Conservation (phyloP, 1,140 invertebrate genomes). For the Lordiphosa mommai region DNA sequence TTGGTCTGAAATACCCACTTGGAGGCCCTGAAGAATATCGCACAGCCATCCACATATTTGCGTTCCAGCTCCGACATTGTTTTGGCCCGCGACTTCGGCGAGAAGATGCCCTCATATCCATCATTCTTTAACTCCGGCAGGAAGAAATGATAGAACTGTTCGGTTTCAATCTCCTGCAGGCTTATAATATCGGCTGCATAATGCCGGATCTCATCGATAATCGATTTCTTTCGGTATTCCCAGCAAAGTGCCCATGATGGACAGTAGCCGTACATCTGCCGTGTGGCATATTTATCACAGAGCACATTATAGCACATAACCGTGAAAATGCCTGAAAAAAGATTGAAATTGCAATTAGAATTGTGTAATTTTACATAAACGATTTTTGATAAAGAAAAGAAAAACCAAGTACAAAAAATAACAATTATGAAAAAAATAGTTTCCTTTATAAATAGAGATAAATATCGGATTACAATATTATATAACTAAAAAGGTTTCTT, state of each 20-base stretch:
- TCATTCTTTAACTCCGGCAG: constrained; percentile 95
- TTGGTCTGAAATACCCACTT: constrained; percentile 85
- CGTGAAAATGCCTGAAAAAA: constrained; percentile 93
- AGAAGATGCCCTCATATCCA: constrained; percentile 99
- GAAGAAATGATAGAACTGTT: constrained; percentile 99
- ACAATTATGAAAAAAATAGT: no score
- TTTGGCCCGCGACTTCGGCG: constrained; percentile 98
- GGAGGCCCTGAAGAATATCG: constrained; percentile 96
- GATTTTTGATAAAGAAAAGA: constrained; percentile 21
- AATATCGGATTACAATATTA: no score
- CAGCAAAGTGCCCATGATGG: constrained; percentile 98
- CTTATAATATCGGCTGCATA: constrained; percentile 99
- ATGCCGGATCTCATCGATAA: constrained; percentile 96
- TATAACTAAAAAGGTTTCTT: no score
- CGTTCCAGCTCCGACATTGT: constrained; percentile 98
- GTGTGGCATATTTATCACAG: constrained; percentile 98
- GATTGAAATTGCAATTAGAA: no score
- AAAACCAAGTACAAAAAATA: no score
- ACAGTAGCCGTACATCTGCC: constrained; percentile 98
- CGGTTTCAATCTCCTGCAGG: constrained; percentile 98
- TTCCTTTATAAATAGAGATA: no score
- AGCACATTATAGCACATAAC: constrained; percentile 99
- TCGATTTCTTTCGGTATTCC: constrained; percentile 98
- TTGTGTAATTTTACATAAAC: no score
- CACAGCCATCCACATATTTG: constrained; percentile 99